Base-by-base conservation (phyloP, 2,113 vertebrate species). In the Spea multiplicata region DNA sequence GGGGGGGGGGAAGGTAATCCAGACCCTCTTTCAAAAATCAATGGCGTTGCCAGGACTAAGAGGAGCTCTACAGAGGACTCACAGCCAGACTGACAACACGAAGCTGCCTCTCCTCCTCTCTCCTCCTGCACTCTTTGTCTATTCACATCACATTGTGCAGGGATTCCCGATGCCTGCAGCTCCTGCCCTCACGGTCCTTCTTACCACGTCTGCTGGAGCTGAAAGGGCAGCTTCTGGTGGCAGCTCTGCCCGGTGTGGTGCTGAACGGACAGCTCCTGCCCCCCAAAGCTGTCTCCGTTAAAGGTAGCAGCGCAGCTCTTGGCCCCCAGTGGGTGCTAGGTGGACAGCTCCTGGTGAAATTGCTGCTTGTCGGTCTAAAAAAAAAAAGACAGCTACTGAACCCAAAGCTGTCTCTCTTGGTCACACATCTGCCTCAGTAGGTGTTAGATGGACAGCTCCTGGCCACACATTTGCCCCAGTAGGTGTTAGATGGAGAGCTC, bases 191-290 rank as follows among this genome's bases (percentile, higher is more conserved):
- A 62, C 44, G 7, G 2, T 81, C 84, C 30, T 30, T 30, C 30
- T 30, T 30, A 30, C 30, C 30, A 30, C 30, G 57, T 61, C 8
- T 17, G n/a, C 13, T 16, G 44, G 49, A n/a, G 53, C 52, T 76
- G 30, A 45, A 6, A 45, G 6, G 14, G 65, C 55, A 8, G 66
- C 14, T 14, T 69, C 53, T 14, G 44, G 59, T 71, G 65, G 45
- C 65, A 66, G 6, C 6, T 45, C 65, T 49, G 82, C 62, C 85
- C 84, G 88, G 74, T 75, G 84, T 85, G 90, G 92, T 94, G 92
- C 92, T 93, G 92, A 93, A 88, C 14, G 93, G 92, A 94, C 92
- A 93, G 92, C 92, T 89, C 87, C 86, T 80, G 81, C 6, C 5
- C 1, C n/a, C 2, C 10, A 9, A 59, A 4, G 9, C 10, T 4